Conservation (phyloP, 2,113 vertebrate genomes). For the Pterocles gutturalis region DNA sequence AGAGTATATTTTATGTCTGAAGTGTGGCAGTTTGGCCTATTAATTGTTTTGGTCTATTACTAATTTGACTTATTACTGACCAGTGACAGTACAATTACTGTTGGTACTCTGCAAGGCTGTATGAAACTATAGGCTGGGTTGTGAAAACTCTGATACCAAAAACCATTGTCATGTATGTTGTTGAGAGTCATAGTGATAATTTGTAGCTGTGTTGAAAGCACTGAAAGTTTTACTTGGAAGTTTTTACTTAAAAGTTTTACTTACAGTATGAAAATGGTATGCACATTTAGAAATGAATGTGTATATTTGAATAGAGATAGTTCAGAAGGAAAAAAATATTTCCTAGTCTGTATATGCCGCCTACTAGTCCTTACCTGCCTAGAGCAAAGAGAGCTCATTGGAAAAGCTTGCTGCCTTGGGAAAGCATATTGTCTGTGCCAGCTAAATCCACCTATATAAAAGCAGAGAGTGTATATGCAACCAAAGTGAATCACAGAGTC, state of each 20-base stretch:
- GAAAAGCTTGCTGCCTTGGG: neutral
- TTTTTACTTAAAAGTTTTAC: neutral
- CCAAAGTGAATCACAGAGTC: neutral
- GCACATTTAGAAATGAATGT: neutral
- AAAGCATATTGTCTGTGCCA: neutral
- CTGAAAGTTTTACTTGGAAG: neutral
- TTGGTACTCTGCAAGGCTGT: neutral
- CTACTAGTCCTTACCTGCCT: neutral
- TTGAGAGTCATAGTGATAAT: neutral
- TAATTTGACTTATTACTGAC: neutral
- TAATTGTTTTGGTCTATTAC: neutral
- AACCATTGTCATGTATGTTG: neutral
- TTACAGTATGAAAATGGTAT: neutral
- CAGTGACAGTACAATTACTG: neutral
- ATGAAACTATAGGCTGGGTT: neutral
- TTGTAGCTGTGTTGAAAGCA: neutral
- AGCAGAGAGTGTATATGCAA: neutral
- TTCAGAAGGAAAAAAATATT: neutral
- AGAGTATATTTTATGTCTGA: neutral
- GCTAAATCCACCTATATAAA: neutral
- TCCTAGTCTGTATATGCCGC: neutral
- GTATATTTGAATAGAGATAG: neutral
- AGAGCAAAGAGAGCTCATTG: neutral
- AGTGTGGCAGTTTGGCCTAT: neutral
- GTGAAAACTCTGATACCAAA: neutral